Conservation (phyloP, 2,888 invertebrate genomes). For the Holacanthella duospinosa region DNA sequence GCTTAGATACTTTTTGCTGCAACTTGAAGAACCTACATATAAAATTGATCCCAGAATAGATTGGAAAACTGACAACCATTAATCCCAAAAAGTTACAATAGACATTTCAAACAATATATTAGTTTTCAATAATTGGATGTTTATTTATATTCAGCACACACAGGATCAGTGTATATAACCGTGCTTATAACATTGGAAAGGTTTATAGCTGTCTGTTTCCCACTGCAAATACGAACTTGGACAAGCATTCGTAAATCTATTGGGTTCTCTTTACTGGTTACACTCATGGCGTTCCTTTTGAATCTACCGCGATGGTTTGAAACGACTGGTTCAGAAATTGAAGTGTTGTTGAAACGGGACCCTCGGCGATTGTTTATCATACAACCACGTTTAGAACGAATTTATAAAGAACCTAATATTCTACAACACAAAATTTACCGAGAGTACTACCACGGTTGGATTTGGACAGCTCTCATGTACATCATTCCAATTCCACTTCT, state of each 20-base stretch:
- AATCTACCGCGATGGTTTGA: not conserved
- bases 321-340: not conserved
- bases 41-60: no score
- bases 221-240: not conserved
- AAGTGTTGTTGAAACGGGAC: not conserved
- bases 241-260: not conserved
- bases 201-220: not conserved
- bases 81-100: no score
- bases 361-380: not conserved
- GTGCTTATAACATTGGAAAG: not conserved
- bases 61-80: no score
- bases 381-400: not conserved
- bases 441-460: not conserved
- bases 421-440: not conserved
- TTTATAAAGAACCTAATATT: not conserved
- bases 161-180: not conserved
- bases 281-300: not conserved
- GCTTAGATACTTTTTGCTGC: no score
- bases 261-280: not conserved
- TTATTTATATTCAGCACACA: no score
- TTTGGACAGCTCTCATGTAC: constrained; percentile 1
- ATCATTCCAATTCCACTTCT: not conserved
- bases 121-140: no score
- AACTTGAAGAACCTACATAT: no score
- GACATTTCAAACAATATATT: no score